These are phyloP conservation scores for Prostheceraeus crozeri DNA, from an alignment of 2,888 invertebrate genomes.

Conservation along the genomic window DNA sequence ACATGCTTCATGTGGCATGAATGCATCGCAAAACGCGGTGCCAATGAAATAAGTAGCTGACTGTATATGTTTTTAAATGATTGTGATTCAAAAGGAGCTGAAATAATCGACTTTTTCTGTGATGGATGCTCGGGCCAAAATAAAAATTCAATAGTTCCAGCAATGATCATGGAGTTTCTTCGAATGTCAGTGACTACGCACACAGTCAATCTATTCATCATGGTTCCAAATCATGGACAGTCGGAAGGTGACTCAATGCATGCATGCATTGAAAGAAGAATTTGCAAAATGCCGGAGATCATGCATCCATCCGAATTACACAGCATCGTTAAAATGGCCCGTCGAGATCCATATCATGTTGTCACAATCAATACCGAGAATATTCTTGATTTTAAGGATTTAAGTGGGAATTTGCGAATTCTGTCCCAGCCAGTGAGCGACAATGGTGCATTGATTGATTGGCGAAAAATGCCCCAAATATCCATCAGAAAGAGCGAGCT, in stretches of 20 bases:
- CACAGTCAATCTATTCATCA: not conserved
- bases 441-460: not conserved
- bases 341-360: not conserved
- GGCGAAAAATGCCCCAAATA: slow-evolving; percentile 13
- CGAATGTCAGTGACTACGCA: not conserved
- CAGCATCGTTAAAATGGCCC: not conserved
- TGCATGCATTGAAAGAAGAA: slow-evolving; percentile 22
- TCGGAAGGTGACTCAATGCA: not conserved
- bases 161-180: too few relatives aligned
- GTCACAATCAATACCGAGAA: not conserved
- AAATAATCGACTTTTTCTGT: slow-evolving; percentile 1
- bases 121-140: slow-evolving; percentile 7
- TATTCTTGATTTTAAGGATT: slow-evolving; percentile 3
- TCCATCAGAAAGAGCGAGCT: not conserved
- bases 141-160: too few relatives aligned
- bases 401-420: not conserved
- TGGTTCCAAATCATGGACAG: slow-evolving; percentile 9
- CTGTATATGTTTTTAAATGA: slow-evolving; percentile 4
- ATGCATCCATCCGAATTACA: not conserved
- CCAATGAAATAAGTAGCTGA: slow-evolving; percentile 9
- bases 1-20: slow-evolving; percentile 13
- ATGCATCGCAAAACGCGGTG: slow-evolving; percentile 1
- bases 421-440: slow-evolving; percentile 1
- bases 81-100: not conserved
- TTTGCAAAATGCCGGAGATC: too few relatives aligned